phyloP scores from a whole-genome alignment of 2,888 invertebrate species.

The Pollenia labialis region DNA sequence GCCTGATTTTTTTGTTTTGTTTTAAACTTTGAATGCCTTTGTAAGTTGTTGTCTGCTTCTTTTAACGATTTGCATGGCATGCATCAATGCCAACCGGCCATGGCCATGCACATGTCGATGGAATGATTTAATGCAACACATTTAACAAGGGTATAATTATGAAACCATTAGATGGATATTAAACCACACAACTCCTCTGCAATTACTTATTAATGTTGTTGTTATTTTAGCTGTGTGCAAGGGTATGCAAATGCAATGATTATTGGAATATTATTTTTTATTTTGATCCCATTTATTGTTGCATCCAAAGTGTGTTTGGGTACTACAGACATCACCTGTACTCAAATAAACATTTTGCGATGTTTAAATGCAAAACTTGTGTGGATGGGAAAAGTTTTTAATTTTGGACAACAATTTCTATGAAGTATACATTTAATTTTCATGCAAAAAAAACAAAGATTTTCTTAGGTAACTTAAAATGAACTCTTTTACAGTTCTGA shows the following conservation, averaged over 20 bases:
- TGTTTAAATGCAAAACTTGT: no score
- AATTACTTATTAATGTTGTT: constrained; percentile 11
- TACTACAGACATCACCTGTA: constrained; percentile 32
- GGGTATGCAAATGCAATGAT: constrained; percentile 65
- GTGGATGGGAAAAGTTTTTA: background rate
- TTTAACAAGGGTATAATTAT: constrained; percentile 80
- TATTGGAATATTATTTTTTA: constrained; percentile 52
- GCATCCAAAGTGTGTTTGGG: background rate
- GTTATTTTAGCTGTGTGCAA: background rate
- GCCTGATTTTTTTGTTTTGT: constrained; percentile 10
- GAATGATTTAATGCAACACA: constrained; percentile 77
- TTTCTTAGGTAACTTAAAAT: no score
- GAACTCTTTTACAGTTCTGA: background rate
- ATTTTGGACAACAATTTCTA: no score
- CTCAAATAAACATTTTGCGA: background rate
- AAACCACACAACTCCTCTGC: constrained; percentile 65
- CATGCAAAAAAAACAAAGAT: background rate
- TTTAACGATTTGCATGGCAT: constrained; percentile 41
- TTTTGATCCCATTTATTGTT: constrained; percentile 15
- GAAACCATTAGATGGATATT: constrained; percentile 79
- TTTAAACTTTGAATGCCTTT: background rate
- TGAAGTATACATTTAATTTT: no score
- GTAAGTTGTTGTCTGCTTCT: constrained; percentile 23
- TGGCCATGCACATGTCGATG: constrained; percentile 68
- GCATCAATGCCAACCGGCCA: constrained; percentile 55